Base-by-base conservation (phyloP, 2,888 invertebrate genomes). In the Limnephilus lunatus region DNA sequence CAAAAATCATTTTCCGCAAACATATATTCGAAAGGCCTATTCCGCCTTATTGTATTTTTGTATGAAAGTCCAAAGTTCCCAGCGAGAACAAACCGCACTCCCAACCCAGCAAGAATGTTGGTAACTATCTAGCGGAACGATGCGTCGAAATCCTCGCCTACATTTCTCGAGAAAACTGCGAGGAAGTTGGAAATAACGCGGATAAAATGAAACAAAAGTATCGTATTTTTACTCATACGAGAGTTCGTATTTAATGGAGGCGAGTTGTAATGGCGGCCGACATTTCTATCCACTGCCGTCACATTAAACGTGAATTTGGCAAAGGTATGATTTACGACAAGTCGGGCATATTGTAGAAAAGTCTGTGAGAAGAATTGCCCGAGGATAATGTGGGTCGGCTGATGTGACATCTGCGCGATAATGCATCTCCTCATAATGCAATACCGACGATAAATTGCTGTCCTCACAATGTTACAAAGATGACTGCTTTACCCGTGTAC, bases 291-390 rank as follows among this genome's bases (percentile, higher is more conserved):
- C 53, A 44, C 85, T 7, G 85, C 85, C 85, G 85, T 85, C 85
- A 90, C 89, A 92, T 90, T 85, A 86, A 91, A 91, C 91, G 90
- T 93, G 90, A 89, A 90, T 93, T 93, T 90, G 89, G 91, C 83
- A 48, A 44, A 48, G 90, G 91, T 92, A 91, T 93, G 93, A 93
- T 93, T 93, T 93, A 93, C 92, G 93, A 93, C 91, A 91, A 86
- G 81, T 90, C 39, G 80, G 90, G 80, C 88, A 89, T 89, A 89
- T 80, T 35, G 87, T 53, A 25, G 68, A 14, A 83, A 35, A 86
- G 48, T 44, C 86, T 85, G n/a, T 0, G 86, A 86, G 86, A 25
- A 30, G 48, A 44, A 32, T 32, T 80, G 85, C 81, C 48, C 35
- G 81, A 44, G 90, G 91, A 91, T 92, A 90, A 91, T 91, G 89